These are phyloP conservation scores for Netta rufina DNA, from an alignment of 2,797 vertebrate species.

Conservation along the genomic window DNA sequence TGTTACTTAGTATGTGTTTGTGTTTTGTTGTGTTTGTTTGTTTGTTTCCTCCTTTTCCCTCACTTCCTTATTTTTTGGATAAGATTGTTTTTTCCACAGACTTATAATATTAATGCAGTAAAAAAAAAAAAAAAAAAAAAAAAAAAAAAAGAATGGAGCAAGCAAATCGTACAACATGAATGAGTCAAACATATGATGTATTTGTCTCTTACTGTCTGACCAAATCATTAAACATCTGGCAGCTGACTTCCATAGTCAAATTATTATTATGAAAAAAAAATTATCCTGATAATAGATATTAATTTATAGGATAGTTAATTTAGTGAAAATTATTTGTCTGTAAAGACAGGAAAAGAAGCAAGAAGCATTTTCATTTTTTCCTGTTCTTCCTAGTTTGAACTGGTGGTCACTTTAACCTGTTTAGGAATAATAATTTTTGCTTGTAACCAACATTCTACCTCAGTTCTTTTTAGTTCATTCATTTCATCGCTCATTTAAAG, in stretches of 20 bases:
- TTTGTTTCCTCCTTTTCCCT: background rate
- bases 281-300: slow-evolving; percentile 8
- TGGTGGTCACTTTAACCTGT: background rate
- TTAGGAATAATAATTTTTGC: background rate
- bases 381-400: background rate
- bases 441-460: background rate
- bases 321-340: slow-evolving; percentile 8
- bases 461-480: background rate
- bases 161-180: background rate
- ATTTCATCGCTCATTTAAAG: background rate
- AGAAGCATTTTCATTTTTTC: fast-evolving
- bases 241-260: background rate
- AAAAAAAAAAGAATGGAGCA: background rate
- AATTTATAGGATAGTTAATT: slow-evolving; percentile 18
- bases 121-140: background rate
- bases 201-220: background rate
- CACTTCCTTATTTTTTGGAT: background rate
- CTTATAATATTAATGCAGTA: background rate
- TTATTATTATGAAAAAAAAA: background rate
- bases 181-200: background rate
- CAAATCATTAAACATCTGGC: background rate
- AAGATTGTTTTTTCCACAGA: background rate
- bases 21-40: background rate
- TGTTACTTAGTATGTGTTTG: background rate
- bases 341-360: slow-evolving; percentile 12